Evolutionary conservation across 2,113 vertebrate genomes (phyloP).

Genomic region (Rattus rattus): DNA sequence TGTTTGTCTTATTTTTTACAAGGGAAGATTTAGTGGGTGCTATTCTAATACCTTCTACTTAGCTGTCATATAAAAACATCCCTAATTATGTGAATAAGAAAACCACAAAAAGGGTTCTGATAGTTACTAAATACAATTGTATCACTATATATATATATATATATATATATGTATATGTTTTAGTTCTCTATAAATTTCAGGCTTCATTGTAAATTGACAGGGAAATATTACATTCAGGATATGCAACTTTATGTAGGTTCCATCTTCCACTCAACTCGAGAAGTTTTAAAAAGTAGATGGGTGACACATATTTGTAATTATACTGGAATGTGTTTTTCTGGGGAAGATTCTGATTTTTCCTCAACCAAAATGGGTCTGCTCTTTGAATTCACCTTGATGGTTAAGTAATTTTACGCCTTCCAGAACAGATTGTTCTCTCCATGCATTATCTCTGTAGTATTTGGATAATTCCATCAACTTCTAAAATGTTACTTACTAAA

Average conservation of each 20-base stretch:
- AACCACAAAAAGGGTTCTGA: background rate
- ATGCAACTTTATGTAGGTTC: background rate
- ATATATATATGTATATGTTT: no score
- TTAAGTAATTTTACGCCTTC: background rate
- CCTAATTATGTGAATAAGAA: background rate
- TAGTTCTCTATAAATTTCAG: rapidly evolving
- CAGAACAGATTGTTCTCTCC: background rate
- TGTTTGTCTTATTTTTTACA: slow-evolving; percentile 52
- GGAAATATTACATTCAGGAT: background rate
- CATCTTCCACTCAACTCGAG: background rate
- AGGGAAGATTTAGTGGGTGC: background rate
- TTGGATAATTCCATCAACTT: background rate
- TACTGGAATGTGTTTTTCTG: background rate
- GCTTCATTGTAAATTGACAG: background rate
- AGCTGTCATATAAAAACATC: background rate
- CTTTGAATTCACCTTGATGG: background rate
- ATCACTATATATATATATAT: no score
- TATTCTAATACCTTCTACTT: background rate
- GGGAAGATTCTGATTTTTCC: background rate
- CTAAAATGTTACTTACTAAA: background rate
- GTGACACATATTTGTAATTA: background rate
- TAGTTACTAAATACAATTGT: background rate
- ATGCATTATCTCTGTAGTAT: background rate
- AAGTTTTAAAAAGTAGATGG: background rate
- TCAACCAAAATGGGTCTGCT: background rate